Conservation (phyloP, 2,888 invertebrate genomes). For the Melanostoma mellinum region DNA sequence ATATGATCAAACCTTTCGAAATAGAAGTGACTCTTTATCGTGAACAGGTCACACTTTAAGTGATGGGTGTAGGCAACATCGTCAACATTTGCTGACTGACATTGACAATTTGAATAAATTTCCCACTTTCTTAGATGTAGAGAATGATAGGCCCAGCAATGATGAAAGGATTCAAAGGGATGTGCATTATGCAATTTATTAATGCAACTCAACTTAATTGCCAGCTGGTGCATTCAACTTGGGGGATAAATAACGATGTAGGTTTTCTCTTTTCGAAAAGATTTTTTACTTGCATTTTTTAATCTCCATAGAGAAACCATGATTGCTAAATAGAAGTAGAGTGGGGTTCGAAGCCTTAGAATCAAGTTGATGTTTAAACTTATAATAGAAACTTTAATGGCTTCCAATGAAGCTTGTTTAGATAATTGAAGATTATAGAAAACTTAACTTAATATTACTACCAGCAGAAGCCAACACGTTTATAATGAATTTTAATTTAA, state of each 20-base stretch:
- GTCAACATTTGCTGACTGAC: constrained; percentile 6
- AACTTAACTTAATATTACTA: too few relatives aligned
- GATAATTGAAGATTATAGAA: too few relatives aligned
- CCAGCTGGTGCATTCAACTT: constrained; percentile 36
- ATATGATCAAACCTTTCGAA: constrained; percentile 20
- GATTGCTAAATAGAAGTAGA: too few relatives aligned
- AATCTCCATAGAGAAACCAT: too few relatives aligned
- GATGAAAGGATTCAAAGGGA: constrained; percentile 21
- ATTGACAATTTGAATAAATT: constrained; percentile 50
- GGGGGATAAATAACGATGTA: constrained; percentile 42
- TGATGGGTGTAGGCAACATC: neutral
- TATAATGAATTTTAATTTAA: too few relatives aligned
- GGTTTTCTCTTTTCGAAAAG: neutral
- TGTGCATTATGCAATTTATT: constrained; percentile 43
- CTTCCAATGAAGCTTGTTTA: too few relatives aligned
- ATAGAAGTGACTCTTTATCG: constrained; percentile 33
- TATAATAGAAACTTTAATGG: too few relatives aligned
- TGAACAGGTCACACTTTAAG: constrained; percentile 26
- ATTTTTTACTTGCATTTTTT: too few relatives aligned
- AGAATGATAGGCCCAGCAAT: neutral
- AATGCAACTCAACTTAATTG: constrained; percentile 49
- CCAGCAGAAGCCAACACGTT: too few relatives aligned
- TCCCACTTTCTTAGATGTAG: neutral
- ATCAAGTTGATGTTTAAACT: too few relatives aligned
- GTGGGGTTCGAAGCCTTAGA: too few relatives aligned